Percentiles rank a stretch among this genome's conserved stretches.
Evolutionary conservation across 2,797 vertebrate species (phyloP).

Genomic region (Pangasius mekongensis): DNA sequence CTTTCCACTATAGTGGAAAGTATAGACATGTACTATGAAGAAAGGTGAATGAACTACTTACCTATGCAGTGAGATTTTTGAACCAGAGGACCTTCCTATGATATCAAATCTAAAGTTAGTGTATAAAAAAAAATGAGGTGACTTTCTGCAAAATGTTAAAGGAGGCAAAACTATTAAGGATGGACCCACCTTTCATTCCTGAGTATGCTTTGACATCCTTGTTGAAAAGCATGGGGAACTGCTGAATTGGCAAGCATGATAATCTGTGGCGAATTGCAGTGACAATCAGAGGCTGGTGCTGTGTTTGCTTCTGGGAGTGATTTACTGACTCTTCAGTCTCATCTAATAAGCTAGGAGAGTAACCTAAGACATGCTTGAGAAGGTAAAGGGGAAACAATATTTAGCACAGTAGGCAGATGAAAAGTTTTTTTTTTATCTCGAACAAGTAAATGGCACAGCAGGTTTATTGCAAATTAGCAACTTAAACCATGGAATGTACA

Average conservation of each 20-base stretch:
- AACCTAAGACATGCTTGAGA: neutral
- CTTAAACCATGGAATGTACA: neutral
- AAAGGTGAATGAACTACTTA: conserved; percentile 19
- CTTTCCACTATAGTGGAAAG: neutral
- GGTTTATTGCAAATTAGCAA: neutral
- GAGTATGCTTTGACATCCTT: conserved; percentile 25
- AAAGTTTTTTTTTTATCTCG: neutral
- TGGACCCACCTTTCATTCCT: conserved; percentile 45
- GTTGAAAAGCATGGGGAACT: conserved; percentile 49
- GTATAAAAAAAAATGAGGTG: neutral
- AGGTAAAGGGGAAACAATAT: neutral
- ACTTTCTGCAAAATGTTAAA: neutral
- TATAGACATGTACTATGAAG: neutral
- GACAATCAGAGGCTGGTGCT: conserved; percentile 36
- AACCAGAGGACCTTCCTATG: conserved; percentile 31
- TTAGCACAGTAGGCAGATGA: neutral
- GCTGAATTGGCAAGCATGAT: conserved; percentile 53
- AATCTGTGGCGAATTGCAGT: conserved; percentile 40
- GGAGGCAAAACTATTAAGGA: neutral
- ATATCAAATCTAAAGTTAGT: conserved; percentile 23
- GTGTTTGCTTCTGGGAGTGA: conserved; percentile 42
- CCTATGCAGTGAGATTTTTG: conserved; percentile 43
- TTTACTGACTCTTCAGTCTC: conserved; percentile 19
- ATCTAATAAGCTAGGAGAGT: conserved; percentile 20
- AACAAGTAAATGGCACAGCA: neutral